These are phyloP conservation scores for Elgaria multicarinata DNA, from an alignment of 2,113 vertebrate species.

Conservation along the genomic window DNA sequence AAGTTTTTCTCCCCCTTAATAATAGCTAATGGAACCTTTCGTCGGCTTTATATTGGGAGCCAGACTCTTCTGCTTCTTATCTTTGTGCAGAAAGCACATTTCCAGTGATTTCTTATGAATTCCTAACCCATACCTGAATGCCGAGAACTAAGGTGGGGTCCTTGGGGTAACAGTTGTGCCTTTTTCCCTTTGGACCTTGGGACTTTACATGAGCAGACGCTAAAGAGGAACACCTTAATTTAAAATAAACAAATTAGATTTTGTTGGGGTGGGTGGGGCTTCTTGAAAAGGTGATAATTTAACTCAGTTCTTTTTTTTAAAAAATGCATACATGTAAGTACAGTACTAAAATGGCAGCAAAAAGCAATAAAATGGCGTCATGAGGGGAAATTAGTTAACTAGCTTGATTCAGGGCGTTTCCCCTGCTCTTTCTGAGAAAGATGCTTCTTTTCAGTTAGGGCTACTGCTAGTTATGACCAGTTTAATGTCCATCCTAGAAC, in stretches of 20 bases:
- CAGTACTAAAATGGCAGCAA: conserved; percentile 76
- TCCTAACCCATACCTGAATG: neutral
- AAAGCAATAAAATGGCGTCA: conserved; percentile 78
- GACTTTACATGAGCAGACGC: accelerated
- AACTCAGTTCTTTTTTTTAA: conserved; percentile 3
- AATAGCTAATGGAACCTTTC: neutral
- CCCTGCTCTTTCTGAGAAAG: neutral
- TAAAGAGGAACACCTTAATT: accelerated
- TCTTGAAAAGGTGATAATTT: neutral
- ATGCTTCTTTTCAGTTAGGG: neutral
- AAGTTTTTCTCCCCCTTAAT: conserved; percentile 8
- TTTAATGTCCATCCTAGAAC: conserved; percentile 35
- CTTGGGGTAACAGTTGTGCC: accelerated
- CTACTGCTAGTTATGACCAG: neutral
- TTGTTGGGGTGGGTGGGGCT: neutral
- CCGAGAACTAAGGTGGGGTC: conserved; percentile 52
- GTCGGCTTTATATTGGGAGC: neutral
- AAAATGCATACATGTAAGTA: conserved; percentile 19
- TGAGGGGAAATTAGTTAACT: conserved; percentile 44
- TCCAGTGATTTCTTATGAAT: conserved; percentile 28
- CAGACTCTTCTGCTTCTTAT: neutral
- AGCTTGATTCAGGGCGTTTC: conserved; percentile 7
- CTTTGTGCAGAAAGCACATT: neutral
- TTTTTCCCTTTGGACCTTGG: neutral
- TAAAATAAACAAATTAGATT: neutral